Conservation (phyloP, 2,888 invertebrate genomes). For the Hypomecis punctinalis region DNA sequence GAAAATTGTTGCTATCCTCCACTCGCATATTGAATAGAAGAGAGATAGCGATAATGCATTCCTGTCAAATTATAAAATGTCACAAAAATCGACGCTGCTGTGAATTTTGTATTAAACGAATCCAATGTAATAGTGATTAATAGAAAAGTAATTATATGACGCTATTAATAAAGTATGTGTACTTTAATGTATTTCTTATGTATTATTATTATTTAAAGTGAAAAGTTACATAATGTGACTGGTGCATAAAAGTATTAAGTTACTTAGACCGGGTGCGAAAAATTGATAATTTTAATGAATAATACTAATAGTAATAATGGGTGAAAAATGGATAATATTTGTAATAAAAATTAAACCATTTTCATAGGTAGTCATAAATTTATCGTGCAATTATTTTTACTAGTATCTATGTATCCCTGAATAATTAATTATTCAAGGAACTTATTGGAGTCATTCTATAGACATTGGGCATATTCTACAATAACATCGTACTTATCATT, state of each 20-base stretch:
- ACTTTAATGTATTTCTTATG: conserved; percentile 30
- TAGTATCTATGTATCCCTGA: too few species aligned
- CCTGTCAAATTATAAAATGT: neutral
- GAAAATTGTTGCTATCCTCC: neutral
- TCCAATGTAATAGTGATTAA: conserved; percentile 19
- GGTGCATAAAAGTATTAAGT: conserved; percentile 29
- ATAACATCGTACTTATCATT: too few species aligned
- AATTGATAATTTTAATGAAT: conserved; percentile 3
- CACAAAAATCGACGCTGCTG: conserved; percentile 7
- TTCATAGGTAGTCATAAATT: too few species aligned
- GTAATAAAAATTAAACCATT: too few species aligned
- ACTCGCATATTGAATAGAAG: neutral
- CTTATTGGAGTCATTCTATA: too few species aligned
- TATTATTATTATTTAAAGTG: conserved; percentile 21
- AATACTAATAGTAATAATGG: too few species aligned
- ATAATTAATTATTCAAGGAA: too few species aligned
- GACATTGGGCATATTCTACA: too few species aligned
- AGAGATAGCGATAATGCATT: neutral
- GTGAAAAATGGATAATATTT: too few species aligned
- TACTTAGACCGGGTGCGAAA: conserved; percentile 27
- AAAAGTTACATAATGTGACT: conserved; percentile 28
- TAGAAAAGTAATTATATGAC: conserved; percentile 16
- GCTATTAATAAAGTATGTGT: conserved; percentile 26
- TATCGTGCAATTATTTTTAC: too few species aligned
- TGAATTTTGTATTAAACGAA: conserved; percentile 31